Conservation (phyloP, 2,888 invertebrate species). For the Brachyptera putata region DNA sequence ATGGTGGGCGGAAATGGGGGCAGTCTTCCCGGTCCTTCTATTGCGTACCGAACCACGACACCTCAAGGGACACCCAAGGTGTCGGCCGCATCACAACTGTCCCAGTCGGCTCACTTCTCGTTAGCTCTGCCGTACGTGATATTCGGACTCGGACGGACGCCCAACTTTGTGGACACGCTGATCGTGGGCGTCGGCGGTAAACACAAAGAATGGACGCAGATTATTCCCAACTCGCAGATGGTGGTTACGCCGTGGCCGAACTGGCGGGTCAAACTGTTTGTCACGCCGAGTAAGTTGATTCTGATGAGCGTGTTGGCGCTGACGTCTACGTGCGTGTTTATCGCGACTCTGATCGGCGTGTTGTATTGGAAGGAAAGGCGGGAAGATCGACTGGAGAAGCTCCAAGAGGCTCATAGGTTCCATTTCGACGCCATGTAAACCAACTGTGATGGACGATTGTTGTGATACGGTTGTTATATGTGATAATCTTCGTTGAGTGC, state of each 20-base stretch:
- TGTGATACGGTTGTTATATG: too few species aligned
- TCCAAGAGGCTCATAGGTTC: constrained; percentile 77
- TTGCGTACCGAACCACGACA: constrained; percentile 83
- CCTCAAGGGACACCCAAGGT: constrained; percentile 76
- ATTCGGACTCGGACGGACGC: constrained; percentile 96
- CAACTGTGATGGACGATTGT: too few species aligned
- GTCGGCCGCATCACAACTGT: constrained; percentile 81
- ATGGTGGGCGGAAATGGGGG: constrained; percentile 62
- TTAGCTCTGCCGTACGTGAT: constrained; percentile 93
- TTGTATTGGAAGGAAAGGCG: constrained; percentile 87
- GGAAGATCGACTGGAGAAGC: constrained; percentile 72
- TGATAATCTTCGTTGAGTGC: too few species aligned
- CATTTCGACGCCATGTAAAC: constrained; percentile 81
- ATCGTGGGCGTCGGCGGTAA: constrained; percentile 60
- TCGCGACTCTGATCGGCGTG: constrained; percentile 77
- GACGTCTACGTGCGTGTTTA: constrained; percentile 78
- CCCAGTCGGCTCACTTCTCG: constrained; percentile 88
- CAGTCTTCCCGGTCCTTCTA: constrained; percentile 77
- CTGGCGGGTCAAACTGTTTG: constrained; percentile 90
- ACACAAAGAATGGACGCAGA: constrained; percentile 78
- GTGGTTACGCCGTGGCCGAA: constrained; percentile 87
- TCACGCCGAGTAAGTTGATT: constrained; percentile 91
- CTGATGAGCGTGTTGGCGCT: constrained; percentile 86
- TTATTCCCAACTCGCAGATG: constrained; percentile 97
- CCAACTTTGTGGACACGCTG: constrained; percentile 92